phyloP scores from a whole-genome alignment of 2,113 vertebrate species.

The Petaurus breviceps region DNA sequence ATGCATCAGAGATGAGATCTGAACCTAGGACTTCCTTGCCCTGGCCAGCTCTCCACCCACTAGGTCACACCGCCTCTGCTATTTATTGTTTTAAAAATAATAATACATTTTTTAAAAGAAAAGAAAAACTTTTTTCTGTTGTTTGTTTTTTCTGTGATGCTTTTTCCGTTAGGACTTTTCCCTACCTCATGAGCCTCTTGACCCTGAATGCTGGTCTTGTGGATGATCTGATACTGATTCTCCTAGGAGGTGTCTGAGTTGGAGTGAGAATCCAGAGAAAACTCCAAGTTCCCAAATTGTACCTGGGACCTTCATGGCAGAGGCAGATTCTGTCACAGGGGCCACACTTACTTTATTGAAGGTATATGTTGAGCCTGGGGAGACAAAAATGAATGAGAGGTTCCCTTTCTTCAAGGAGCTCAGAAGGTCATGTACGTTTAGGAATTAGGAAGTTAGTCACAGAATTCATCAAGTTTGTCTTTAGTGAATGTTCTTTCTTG shows the following conservation, averaged over 20 bases:
- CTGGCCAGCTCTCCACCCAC: background rate
- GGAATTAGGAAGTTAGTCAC: background rate
- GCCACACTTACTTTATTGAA: background rate
- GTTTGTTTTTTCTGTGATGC: background rate
- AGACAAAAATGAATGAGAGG: background rate
- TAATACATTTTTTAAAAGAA: too few species aligned
- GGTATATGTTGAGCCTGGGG: background rate
- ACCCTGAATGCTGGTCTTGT: background rate
- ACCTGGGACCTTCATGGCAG: background rate
- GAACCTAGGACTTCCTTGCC: background rate
- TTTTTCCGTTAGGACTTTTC: background rate
- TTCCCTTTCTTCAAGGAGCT: background rate
- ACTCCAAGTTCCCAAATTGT: background rate
- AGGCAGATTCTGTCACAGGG: background rate
- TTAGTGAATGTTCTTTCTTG: background rate
- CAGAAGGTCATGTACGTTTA: background rate
- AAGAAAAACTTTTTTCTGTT: background rate
- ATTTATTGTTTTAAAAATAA: background rate
- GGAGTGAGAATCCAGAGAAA: background rate
- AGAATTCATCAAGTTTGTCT: background rate
- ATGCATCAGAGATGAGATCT: background rate
- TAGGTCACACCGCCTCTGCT: background rate
- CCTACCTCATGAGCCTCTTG: background rate
- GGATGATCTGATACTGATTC: background rate
- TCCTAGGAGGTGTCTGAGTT: too few species aligned